A percentile compares a stretch with the other conserved stretches of the same genome.
phyloP scores from a whole-genome alignment of 1,140 invertebrate species.

The Drosophila albomicans region DNA sequence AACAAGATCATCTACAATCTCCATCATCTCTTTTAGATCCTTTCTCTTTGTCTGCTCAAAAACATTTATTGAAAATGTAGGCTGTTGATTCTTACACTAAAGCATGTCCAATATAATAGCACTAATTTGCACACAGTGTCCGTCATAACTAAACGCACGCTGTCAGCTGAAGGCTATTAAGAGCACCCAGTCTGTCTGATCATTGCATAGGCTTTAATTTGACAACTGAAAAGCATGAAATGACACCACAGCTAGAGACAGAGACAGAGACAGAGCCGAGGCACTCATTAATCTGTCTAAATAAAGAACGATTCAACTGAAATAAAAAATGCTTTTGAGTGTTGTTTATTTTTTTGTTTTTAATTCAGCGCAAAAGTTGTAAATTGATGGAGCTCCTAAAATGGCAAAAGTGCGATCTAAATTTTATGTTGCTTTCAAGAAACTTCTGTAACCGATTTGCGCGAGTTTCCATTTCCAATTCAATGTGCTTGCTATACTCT shows the following conservation, averaged over 20 bases:
- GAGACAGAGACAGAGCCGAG: conserved; percentile 22
- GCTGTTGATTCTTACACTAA: conserved; percentile 25
- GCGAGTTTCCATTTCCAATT: conserved; percentile 52
- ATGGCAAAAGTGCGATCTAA: conserved; percentile 71
- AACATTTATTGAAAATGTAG: background rate
- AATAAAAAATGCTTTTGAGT: conserved; percentile 28
- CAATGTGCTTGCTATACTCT: conserved; percentile 35
- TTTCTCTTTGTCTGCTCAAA: background rate
- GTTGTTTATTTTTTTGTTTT: conserved; percentile 23
- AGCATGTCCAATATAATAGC: conserved; percentile 27
- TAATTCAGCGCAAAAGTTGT: conserved; percentile 66
- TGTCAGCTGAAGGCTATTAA: conserved; percentile 41
- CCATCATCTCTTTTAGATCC: background rate
- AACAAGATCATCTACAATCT: background rate
- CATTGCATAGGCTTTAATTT: conserved; percentile 68
- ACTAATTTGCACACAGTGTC: conserved; percentile 51
- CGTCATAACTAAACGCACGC: conserved; percentile 42
- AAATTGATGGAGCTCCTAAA: conserved; percentile 73
- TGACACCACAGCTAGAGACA: conserved; percentile 52
- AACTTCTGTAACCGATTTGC: conserved; percentile 51
- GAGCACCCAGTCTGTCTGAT: conserved; percentile 29
- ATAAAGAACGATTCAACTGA: conserved; percentile 61
- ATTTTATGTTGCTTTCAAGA: conserved; percentile 61
- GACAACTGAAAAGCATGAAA: conserved; percentile 79
- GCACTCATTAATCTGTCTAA: conserved; percentile 78